These are phyloP conservation scores for Ctenosaura bakeri DNA, from an alignment of 2,797 vertebrate species.

Conservation along the genomic window DNA sequence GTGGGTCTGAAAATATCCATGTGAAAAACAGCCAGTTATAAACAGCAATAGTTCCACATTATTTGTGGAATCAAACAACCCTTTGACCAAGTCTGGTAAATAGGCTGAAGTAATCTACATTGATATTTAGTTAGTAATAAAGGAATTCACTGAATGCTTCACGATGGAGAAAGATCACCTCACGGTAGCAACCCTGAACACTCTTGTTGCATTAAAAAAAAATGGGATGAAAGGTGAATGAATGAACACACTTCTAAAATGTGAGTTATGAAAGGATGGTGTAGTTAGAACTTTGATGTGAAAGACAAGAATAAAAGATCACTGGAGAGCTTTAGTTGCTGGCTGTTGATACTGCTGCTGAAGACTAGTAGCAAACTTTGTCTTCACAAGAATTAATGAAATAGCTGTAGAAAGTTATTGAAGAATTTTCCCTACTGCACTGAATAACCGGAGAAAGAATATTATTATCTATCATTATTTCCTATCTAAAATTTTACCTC, in stretches of 20 bases:
- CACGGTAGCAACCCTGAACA: background rate
- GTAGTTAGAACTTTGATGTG: background rate
- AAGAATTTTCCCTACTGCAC: background rate
- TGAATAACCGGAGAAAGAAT: background rate
- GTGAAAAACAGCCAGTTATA: background rate
- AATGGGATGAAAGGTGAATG: background rate
- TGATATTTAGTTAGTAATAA: background rate
- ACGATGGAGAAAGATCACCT: background rate
- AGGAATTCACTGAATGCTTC: background rate
- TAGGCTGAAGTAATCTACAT: background rate
- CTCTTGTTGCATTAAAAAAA: background rate
- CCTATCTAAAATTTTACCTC: background rate
- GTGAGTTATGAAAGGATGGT: background rate
- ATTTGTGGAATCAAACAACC: background rate
- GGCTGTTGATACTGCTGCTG: background rate
- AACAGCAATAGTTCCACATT: background rate
- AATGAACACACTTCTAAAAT: background rate
- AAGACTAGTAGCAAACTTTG: background rate
- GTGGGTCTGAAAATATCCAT: background rate
- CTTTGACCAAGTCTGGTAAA: background rate
- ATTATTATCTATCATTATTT: background rate
- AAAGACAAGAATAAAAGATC: background rate
- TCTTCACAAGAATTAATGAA: background rate
- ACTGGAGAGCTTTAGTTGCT: background rate
- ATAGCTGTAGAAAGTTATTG: background rate